phyloP scores from a whole-genome alignment of 2,113 vertebrate species.

The Cromileptes altivelis region DNA sequence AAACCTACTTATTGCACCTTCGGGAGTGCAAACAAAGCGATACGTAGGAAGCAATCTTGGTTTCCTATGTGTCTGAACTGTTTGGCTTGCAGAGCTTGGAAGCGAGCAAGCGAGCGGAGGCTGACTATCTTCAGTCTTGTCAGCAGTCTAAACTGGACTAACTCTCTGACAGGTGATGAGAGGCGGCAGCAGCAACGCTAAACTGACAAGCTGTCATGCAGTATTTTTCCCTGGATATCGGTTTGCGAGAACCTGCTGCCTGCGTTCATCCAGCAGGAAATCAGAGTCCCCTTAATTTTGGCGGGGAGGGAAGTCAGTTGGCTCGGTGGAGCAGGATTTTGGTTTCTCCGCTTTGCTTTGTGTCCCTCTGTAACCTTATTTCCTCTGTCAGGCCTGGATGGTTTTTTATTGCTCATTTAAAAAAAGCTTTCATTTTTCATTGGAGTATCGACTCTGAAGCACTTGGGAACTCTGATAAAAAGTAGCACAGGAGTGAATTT shows the following conservation, averaged over 20 bases:
- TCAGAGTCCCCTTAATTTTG: constrained; percentile 56
- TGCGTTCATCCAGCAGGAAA: constrained; percentile 46
- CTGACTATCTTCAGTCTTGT: constrained; percentile 34
- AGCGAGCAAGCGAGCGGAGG: background rate
- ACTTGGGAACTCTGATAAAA: constrained; percentile 3
- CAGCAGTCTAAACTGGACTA: constrained; percentile 56
- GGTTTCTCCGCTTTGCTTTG: background rate
- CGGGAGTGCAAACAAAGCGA: background rate
- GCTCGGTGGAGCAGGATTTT: background rate
- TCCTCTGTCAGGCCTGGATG: constrained; percentile 16
- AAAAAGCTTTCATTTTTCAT: constrained; percentile 41
- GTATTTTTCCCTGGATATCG: constrained; percentile 54
- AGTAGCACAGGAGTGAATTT: constrained; percentile 2
- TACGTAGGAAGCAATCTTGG: background rate
- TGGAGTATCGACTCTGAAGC: constrained; percentile 41
- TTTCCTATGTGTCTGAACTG: constrained; percentile 22
- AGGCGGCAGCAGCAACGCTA: constrained; percentile 40
- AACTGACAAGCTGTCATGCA: constrained; percentile 62
- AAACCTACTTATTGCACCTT: background rate
- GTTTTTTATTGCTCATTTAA: constrained; percentile 15
- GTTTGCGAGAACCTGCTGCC: constrained; percentile 41
- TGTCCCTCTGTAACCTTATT: constrained; percentile 5
- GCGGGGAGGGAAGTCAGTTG: constrained; percentile 1
- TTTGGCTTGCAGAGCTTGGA: constrained; percentile 10
- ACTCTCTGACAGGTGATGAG: constrained; percentile 62